These are phyloP conservation scores for Lutraria lutraria DNA, from an alignment of 2,888 invertebrate genomes.

Conservation along the genomic window DNA sequence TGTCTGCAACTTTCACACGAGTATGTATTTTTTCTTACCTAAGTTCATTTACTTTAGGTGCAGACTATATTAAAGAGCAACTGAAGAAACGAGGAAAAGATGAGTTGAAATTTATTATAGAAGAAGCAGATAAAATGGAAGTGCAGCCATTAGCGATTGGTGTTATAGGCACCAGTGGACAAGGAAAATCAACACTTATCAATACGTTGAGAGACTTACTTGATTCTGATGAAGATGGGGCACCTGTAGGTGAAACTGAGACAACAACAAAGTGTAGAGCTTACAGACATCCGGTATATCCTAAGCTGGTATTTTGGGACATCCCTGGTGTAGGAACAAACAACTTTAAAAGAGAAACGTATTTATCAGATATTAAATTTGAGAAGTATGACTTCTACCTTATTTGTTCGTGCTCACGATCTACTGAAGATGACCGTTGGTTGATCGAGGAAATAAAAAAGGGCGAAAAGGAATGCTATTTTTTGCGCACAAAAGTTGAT, in stretches of 20 bases:
- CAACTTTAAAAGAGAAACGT: neutral
- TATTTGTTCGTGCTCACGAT: neutral
- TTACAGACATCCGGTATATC: neutral
- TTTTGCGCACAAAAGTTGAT: too few species aligned
- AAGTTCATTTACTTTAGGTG: too few species aligned
- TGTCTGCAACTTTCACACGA: too few species aligned
- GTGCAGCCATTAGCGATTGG: too few species aligned
- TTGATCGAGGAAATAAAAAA: neutral
- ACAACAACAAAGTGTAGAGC: neutral
- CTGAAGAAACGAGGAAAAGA: too few species aligned
- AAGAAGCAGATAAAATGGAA: too few species aligned
- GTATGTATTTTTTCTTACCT: too few species aligned
- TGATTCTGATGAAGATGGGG: neutral
- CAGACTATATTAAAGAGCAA: too few species aligned
- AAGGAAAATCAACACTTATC: too few species aligned
- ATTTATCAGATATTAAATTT: neutral
- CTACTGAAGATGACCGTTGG: conserved; percentile 20
- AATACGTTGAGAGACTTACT: neutral
- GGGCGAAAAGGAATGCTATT: neutral
- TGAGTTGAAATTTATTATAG: too few species aligned
- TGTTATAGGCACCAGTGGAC: too few species aligned
- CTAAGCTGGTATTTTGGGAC: too few species aligned
- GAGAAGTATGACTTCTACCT: neutral
- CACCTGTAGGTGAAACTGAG: neutral
- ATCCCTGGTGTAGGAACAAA: conserved; percentile 25